Evolutionary conservation across 2,888 invertebrate species (phyloP), one percentile per base, ranked within the genome.

Genomic region (Sericinus montela): DNA sequence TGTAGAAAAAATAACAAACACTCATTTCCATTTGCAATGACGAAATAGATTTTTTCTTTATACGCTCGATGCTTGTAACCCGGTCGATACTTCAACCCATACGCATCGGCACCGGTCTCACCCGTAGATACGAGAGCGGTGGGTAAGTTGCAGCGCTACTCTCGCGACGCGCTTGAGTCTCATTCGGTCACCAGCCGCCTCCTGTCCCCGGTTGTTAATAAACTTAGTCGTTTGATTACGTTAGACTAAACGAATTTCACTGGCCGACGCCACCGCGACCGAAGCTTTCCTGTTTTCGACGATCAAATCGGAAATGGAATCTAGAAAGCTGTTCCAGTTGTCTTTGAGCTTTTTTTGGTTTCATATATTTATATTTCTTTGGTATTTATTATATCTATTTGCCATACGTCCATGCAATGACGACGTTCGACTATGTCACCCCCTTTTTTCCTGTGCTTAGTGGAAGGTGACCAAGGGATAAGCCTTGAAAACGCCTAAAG

Each of bases 61-160:
- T 3, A 19, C 30, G 37, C 23, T 47, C 9, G 10, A 35, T 11
- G 29, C 28, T 28, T 44, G 3, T 19, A 11, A n/a, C 19, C 35
- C 42, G 32, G 48, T 47, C 44, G 45, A 58, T 58, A 55, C 16
- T 3, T 7, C 30, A 60, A 68, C 68, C 64, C 66, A 65, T 62
- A 62, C 30, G 63, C 7, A 6, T 5, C 51, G 52, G 58, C 69
- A 66, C 69, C 66, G 66, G 70, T 69, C 62, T 62, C 53, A 53
- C 60, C 55, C 59, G 69, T 64, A 69, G 71, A 73, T 75, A 77
- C 72, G 69, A 77, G 76, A 78, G 69, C 74, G 69, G 53, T 72
- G 81, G 71, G 86, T 86, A 86, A 86, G 86, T 85, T 80, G 82
- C 69, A 60, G 60, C 59, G 74, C 72, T 75, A 74, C 81, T 85